Evolutionary conservation across 1,140 invertebrate genomes (phyloP).

Genomic region (Hetaerina americana): DNA sequence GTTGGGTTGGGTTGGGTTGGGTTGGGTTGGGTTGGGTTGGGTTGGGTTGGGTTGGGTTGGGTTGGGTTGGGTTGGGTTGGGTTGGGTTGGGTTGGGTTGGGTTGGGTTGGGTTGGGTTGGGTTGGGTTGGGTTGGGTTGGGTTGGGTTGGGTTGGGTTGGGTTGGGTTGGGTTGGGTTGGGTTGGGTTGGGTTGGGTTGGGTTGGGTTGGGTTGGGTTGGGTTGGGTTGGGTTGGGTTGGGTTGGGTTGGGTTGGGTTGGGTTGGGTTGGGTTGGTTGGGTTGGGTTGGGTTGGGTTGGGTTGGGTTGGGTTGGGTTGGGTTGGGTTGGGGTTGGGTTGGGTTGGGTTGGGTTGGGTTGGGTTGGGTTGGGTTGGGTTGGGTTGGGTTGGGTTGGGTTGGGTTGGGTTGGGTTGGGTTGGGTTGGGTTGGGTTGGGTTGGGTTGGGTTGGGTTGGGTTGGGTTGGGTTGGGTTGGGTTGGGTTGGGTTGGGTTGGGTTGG

Average conservation of each 20-base stretch:
- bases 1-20: constrained; percentile 10
- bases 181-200: constrained; percentile 16
- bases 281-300: no score
- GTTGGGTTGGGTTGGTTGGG: no score
- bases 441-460: constrained; percentile 15
- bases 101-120: constrained; percentile 7
- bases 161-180: constrained; percentile 13
- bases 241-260: constrained; percentile 14
- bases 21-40: constrained; percentile 12
- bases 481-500: constrained; percentile 15
- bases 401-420: constrained; percentile 13
- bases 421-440: constrained; percentile 15
- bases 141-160: constrained; percentile 9
- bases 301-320: constrained; percentile 12
- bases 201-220: constrained; percentile 16
- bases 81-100: constrained; percentile 10
- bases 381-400: constrained; percentile 13
- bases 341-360: constrained; percentile 12
- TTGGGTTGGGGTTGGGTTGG: no score
- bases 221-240: constrained; percentile 14
- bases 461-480: constrained; percentile 15
- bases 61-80: not conserved
- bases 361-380: constrained; percentile 12
- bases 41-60: constrained; percentile 12
- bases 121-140: constrained; percentile 6